These are phyloP conservation scores for Amblyopsis hoosieri DNA, from an alignment of 2,797 vertebrate genomes.

Conservation along the genomic window DNA sequence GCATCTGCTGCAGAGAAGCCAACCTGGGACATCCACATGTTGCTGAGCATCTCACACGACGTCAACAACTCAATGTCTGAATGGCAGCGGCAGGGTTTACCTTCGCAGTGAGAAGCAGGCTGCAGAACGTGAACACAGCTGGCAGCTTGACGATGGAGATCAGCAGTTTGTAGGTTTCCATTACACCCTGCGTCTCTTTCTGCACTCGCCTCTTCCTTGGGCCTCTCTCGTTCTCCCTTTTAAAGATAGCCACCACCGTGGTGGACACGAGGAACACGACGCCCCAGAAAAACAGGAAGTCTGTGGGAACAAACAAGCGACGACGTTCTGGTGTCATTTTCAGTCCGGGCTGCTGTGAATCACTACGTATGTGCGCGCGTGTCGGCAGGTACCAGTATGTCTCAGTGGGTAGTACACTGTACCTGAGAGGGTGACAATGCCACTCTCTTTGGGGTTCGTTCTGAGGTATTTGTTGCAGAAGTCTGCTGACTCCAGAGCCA, in stretches of 20 bases:
- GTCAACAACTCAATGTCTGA: background rate
- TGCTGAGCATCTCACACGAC: background rate
- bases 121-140: constrained; percentile 91
- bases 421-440: constrained; percentile 88
- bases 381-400: too few species aligned
- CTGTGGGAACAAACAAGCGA: constrained; percentile 65
- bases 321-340: background rate
- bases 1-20: constrained; percentile 97
- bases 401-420: constrained; percentile 2
- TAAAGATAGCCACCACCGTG: constrained; percentile 91
- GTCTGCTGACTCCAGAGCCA: constrained; percentile 93
- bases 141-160: constrained; percentile 94
- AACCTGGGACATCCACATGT: constrained; percentile 76
- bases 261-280: constrained; percentile 92
- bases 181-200: constrained; percentile 90
- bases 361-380: background rate
- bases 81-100: constrained; percentile 58
- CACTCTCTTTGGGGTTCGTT: constrained; percentile 82
- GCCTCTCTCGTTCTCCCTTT: constrained; percentile 83
- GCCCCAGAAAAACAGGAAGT: constrained; percentile 98
- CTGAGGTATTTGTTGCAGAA: constrained; percentile 98
- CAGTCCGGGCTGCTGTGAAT: background rate
- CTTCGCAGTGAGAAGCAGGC: constrained; percentile 93
- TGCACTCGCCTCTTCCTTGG: constrained; percentile 65
- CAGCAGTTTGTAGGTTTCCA: constrained; percentile 90